These are phyloP conservation scores for Stegostoma tigrinum DNA, from an alignment of 2,113 vertebrate species.

Conservation along the genomic window DNA sequence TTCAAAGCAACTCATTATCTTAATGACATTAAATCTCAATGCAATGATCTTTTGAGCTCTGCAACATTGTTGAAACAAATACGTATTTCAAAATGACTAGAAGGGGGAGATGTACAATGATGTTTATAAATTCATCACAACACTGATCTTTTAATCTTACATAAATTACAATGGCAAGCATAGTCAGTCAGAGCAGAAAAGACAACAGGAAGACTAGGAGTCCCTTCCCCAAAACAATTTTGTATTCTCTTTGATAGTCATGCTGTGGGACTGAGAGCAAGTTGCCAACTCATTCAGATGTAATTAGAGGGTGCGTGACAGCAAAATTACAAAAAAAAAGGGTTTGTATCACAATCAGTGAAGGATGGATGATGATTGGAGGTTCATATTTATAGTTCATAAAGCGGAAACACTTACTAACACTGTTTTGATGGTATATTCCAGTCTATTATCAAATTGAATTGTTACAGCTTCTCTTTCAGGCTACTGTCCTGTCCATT, in stretches of 20 bases:
- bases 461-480: background rate
- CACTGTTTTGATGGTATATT: background rate
- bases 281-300: background rate
- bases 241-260: background rate
- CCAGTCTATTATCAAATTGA: background rate
- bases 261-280: background rate
- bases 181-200: background rate
- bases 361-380: background rate
- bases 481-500: background rate
- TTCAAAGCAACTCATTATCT: background rate
- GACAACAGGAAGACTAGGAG: background rate
- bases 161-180: background rate
- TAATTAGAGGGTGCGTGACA: background rate
- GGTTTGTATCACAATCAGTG: background rate
- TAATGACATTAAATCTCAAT: background rate
- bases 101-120: background rate
- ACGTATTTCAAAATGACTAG: background rate
- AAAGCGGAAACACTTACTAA: background rate
- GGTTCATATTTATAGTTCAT: background rate
- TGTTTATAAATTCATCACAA: background rate
- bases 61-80: background rate
- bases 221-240: background rate
- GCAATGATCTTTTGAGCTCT: background rate
- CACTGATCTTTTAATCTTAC: background rate
- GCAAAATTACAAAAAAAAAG: background rate